phyloP scores from a whole-genome alignment of 1,140 invertebrate species.

The Cyphomyrmex costatus region DNA sequence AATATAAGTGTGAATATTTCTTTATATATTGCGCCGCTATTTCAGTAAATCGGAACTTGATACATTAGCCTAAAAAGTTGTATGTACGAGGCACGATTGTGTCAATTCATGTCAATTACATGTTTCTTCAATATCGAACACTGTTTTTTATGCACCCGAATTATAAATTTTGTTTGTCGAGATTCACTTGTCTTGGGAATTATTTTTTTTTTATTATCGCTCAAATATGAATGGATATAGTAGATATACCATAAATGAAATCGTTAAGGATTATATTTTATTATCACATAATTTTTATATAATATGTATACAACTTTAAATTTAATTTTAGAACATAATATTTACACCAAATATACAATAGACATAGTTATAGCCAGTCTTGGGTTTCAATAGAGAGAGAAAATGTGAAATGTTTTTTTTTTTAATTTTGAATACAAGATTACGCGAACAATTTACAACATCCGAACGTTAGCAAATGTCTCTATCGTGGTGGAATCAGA shows the following conservation, averaged over 20 bases:
- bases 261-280: constrained; percentile 71
- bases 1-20: constrained; percentile 3
- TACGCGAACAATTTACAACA: neutral
- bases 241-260: constrained; percentile 39
- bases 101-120: constrained; percentile 71
- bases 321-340: constrained; percentile 78
- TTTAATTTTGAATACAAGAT: constrained; percentile 23
- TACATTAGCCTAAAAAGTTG: constrained; percentile 54
- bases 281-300: constrained; percentile 73
- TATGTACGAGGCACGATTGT: constrained; percentile 53
- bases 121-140: constrained; percentile 50
- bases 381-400: neutral
- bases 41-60: constrained; percentile 42
- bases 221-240: neutral
- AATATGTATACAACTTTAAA: constrained; percentile 80
- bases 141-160: constrained; percentile 25
- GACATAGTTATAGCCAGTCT: constrained; percentile 68
- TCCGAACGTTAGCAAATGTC: neutral
- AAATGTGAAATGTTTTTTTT: neutral
- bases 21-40: constrained; percentile 18
- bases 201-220: constrained; percentile 21
- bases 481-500: too few species aligned
- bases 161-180: constrained; percentile 47
- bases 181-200: constrained; percentile 44
- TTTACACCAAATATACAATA: constrained; percentile 85